A percentile compares a stretch with the other conserved stretches of the same genome.
These are phyloP conservation scores for Schizotus pectinicornis DNA, from an alignment of 2,888 invertebrate species.

Conservation along the genomic window DNA sequence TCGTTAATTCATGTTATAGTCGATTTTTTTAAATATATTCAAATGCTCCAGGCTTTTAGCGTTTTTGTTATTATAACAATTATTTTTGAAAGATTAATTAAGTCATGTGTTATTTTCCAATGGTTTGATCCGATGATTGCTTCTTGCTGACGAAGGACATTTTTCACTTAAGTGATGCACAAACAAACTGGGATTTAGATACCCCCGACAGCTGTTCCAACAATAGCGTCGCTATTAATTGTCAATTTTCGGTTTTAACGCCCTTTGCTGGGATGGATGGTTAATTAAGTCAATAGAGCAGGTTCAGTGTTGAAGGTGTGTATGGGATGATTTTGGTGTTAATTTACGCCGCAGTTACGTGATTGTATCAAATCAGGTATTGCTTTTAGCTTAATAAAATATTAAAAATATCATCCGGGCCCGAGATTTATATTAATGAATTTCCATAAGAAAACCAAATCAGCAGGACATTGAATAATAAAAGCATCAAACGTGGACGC, in stretches of 20 bases:
- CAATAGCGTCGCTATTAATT: slow-evolving; percentile 12
- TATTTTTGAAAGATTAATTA: slow-evolving; percentile 1
- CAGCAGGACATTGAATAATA: slow-evolving; percentile 30
- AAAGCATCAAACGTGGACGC: slow-evolving; percentile 21
- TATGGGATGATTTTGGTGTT: slow-evolving; percentile 1
- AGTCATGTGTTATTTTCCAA: slow-evolving; percentile 17
- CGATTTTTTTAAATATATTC: no score
- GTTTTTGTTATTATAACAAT: no score
- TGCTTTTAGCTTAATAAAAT: slow-evolving; percentile 24
- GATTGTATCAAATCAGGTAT: slow-evolving; percentile 16
- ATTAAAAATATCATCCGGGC: slow-evolving; percentile 18
- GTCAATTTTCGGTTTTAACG: slow-evolving; percentile 15
- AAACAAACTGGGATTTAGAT: slow-evolving; percentile 17
- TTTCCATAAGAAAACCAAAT: slow-evolving; percentile 30
- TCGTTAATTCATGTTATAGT: no score
- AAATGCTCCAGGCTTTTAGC: no score
- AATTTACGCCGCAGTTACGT: slow-evolving; percentile 19
- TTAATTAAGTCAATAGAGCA: not conserved
- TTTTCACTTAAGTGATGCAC: slow-evolving; percentile 9
- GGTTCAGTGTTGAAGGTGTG: no score
- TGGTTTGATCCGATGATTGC: slow-evolving; percentile 18
- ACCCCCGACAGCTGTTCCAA: slow-evolving; percentile 29
- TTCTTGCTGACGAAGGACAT: slow-evolving; percentile 16
- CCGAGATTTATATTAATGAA: slow-evolving; percentile 28
- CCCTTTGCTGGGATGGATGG: not conserved